Conservation (phyloP, 2,113 vertebrate species). For the Poecile atricapillus region DNA sequence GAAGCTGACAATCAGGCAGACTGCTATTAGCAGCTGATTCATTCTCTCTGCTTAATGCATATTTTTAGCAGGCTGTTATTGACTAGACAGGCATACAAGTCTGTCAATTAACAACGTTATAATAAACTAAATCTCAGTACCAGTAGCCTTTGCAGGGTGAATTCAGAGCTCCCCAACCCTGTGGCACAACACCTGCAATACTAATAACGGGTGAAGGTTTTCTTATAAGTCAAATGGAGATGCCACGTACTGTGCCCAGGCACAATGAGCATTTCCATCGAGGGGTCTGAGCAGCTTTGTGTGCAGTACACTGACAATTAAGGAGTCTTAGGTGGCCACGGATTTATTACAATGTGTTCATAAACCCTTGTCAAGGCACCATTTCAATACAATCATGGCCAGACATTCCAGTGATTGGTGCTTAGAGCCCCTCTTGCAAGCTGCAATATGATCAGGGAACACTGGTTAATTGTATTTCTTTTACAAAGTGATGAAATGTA, state of each 20-base stretch:
- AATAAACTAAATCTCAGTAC: constrained; percentile 39
- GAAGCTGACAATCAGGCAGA: constrained; percentile 57
- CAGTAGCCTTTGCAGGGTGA: background rate
- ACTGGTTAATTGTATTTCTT: constrained; percentile 46
- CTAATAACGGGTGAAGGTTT: background rate
- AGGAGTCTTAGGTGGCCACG: background rate
- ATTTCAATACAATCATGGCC: background rate
- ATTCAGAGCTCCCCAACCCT: background rate
- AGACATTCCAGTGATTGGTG: background rate
- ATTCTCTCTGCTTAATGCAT: constrained; percentile 56
- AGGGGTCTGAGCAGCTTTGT: background rate
- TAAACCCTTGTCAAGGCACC: constrained; percentile 5
- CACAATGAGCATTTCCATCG: background rate
- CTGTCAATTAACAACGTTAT: constrained; percentile 52
- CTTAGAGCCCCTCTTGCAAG: background rate
- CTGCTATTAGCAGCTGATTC: constrained; percentile 61
- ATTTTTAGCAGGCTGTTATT: constrained; percentile 61
- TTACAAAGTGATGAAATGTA: constrained; percentile 54
- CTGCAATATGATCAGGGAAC: constrained; percentile 26
- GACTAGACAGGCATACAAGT: constrained; percentile 45
- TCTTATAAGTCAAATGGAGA: background rate
- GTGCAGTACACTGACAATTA: background rate
- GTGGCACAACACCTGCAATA: constrained; percentile 27
- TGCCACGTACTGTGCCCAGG: background rate
- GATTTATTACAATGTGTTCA: constrained; percentile 10